These are phyloP conservation scores for Crocuta crocuta DNA, from an alignment of 2,113 vertebrate genomes.

Conservation along the genomic window DNA sequence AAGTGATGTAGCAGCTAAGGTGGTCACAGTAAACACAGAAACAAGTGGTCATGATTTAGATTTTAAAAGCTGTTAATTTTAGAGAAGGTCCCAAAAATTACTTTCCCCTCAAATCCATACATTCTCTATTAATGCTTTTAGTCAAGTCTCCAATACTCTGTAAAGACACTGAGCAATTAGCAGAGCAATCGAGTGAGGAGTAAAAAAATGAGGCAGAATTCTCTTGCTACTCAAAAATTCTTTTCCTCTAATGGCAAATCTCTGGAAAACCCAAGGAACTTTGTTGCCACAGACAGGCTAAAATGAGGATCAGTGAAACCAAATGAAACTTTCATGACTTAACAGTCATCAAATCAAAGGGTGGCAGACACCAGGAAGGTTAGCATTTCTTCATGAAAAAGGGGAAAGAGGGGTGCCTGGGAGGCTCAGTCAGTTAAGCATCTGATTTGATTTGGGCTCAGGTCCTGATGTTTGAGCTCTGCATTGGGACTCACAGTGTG, in stretches of 20 bases:
- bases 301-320: not conserved
- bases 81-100: not conserved
- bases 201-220: not conserved
- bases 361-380: not conserved
- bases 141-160: not conserved
- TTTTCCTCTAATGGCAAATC: not conserved
- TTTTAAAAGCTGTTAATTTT: not conserved
- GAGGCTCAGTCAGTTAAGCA: too few relatives aligned
- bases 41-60: not conserved
- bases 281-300: not conserved
- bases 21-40: not conserved
- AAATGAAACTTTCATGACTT: not conserved
- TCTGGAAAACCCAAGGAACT: not conserved
- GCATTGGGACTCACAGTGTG: too few relatives aligned
- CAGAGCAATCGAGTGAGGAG: not conserved
- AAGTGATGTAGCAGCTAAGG: not conserved
- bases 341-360: not conserved
- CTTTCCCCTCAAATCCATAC: not conserved
- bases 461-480: too few relatives aligned
- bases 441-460: too few relatives aligned
- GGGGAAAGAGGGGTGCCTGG: not conserved
- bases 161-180: not conserved
- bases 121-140: not conserved
- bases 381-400: not conserved
- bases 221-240: not conserved